Conservation (phyloP, 92 coral and sea anemone species). For the Zoanthus sociatus region DNA sequence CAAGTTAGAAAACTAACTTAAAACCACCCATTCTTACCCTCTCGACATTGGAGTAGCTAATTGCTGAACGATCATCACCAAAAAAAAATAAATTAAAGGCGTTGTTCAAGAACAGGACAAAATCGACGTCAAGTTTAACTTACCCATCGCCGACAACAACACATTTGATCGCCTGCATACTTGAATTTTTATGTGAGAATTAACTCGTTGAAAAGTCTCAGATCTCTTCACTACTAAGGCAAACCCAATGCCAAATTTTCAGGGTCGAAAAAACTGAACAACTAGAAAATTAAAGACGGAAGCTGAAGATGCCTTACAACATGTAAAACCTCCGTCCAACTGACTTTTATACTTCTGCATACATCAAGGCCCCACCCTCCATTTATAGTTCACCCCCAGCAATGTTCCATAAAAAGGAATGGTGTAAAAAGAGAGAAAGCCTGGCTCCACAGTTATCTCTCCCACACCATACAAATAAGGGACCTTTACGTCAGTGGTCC, state of each 20-base stretch:
- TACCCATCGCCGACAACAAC: slow-evolving; percentile 81
- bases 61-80: slow-evolving; percentile 22
- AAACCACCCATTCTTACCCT: neutral
- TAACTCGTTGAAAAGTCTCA: neutral
- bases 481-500: slow-evolving; percentile 18
- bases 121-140: slow-evolving; percentile 27
- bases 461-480: slow-evolving; percentile 33
- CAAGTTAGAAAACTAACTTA: neutral
- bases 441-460: slow-evolving; percentile 17
- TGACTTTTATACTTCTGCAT: slow-evolving; percentile 42
- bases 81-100: slow-evolving; percentile 35
- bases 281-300: slow-evolving; percentile 36
- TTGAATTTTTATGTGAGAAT: slow-evolving; percentile 22
- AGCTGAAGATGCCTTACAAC: slow-evolving; percentile 1
- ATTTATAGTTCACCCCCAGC: slow-evolving; percentile 98
- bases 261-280: neutral
- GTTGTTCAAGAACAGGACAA: slow-evolving; percentile 41
- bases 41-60: slow-evolving; percentile 8
- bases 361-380: slow-evolving; percentile 93
- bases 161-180: slow-evolving; percentile 78
- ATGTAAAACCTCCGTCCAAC: neutral
- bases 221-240: neutral
- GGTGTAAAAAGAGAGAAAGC: slow-evolving; percentile 38
- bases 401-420: slow-evolving; percentile 92
- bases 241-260: slow-evolving; percentile 16